Percentiles rank a stretch among this genome's conserved stretches.
These are phyloP conservation scores for Amyelois transitella DNA, from an alignment of 1,140 invertebrate species.

Conservation along the genomic window DNA sequence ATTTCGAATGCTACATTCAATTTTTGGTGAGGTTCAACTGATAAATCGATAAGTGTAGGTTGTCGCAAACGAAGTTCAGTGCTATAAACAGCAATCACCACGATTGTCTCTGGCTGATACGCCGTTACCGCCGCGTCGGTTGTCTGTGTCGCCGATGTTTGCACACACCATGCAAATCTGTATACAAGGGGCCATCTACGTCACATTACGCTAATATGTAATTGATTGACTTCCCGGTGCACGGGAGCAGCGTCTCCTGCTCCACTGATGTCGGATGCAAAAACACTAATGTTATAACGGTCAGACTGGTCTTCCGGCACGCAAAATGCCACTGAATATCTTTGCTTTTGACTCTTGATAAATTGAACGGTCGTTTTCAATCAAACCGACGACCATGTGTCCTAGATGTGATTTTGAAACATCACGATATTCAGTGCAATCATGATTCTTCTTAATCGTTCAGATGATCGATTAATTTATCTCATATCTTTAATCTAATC, in stretches of 20 bases:
- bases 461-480: constrained; percentile 28
- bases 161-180: constrained; percentile 48
- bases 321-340: constrained; percentile 17
- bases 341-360: constrained; percentile 26
- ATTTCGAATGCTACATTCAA: constrained; percentile 3
- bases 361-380: constrained; percentile 37
- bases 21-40: not conserved
- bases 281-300: constrained; percentile 69
- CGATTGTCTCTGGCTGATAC: constrained; percentile 33
- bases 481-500: constrained; percentile 19
- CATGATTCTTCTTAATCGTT: constrained; percentile 14
- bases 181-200: constrained; percentile 45
- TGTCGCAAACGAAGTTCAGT: not conserved
- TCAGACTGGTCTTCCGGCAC: constrained; percentile 43
- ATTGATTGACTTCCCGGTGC: constrained; percentile 63
- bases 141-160: constrained; percentile 33
- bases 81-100: constrained; percentile 44
- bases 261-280: constrained; percentile 61
- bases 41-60: not conserved
- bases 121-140: constrained; percentile 31
- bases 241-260: constrained; percentile 41
- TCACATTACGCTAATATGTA: constrained; percentile 71
- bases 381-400: constrained; percentile 22
- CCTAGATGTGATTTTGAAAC: constrained; percentile 19
- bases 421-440: constrained; percentile 11